phyloP scores from a whole-genome alignment of 2,113 vertebrate genomes.

The Nicator chloris region DNA sequence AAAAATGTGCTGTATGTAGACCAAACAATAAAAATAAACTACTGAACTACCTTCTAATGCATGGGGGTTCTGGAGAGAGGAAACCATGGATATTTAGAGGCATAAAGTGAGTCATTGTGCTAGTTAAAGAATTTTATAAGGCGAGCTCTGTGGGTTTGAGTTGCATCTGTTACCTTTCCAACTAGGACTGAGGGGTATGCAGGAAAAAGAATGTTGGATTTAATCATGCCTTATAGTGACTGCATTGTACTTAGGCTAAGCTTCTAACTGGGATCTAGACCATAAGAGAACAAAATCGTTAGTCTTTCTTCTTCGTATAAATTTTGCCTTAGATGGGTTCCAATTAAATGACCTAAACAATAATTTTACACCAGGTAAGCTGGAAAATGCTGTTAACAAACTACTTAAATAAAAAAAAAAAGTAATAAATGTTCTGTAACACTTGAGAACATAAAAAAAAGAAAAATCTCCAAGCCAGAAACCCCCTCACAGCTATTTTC shows the following conservation, averaged over 20 bases:
- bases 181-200: slow-evolving; percentile 64
- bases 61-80: slow-evolving; percentile 74
- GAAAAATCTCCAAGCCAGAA: not conserved
- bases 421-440: slow-evolving; percentile 2
- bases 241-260: slow-evolving; percentile 49
- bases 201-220: slow-evolving; percentile 68
- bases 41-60: slow-evolving; percentile 76
- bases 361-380: not conserved
- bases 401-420: not conserved
- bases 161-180: slow-evolving; percentile 76
- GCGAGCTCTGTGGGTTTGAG: slow-evolving; percentile 71
- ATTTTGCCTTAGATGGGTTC: not conserved
- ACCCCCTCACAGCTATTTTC: not conserved
- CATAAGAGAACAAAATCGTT: slow-evolving; percentile 26
- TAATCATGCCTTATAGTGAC: slow-evolving; percentile 66
- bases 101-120: slow-evolving; percentile 78
- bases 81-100: slow-evolving; percentile 79
- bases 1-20: slow-evolving; percentile 77
- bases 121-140: slow-evolving; percentile 74
- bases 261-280: slow-evolving; percentile 39
- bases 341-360: not conserved
- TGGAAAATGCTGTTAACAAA: slow-evolving; percentile 23
- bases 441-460: not conserved
- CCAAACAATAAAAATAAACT: slow-evolving; percentile 84
- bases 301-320: not conserved